phyloP scores from a whole-genome alignment of 2,113 vertebrate species.

The Sceloporus tristichus region DNA sequence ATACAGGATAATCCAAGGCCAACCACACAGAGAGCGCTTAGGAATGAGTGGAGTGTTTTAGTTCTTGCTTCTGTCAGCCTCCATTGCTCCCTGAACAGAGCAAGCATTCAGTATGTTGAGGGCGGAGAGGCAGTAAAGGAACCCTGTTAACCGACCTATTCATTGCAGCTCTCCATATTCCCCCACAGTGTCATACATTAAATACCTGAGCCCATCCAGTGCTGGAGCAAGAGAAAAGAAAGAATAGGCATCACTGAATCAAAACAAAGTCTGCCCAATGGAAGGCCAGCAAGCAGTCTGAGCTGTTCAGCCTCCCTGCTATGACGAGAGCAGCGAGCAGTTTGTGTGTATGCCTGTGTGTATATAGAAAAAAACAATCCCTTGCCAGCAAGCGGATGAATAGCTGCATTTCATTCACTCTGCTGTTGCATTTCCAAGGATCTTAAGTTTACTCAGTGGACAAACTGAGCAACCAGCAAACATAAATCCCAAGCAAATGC shows the following conservation, averaged over 20 bases:
- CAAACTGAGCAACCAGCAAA: background rate
- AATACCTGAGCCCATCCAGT: slow-evolving; percentile 10
- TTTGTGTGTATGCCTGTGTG: background rate
- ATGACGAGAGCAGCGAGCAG: background rate
- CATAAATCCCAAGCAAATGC: background rate
- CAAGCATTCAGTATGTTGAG: background rate
- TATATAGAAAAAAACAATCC: background rate
- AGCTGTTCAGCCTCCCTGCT: background rate
- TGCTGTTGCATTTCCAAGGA: slow-evolving; percentile 1
- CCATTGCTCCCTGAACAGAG: slow-evolving; percentile 22
- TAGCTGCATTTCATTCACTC: background rate
- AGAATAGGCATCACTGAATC: background rate
- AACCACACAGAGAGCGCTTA: background rate
- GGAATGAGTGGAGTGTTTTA: background rate
- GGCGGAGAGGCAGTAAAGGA: background rate
- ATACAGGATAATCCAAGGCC: slow-evolving; percentile 1
- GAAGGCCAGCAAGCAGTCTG: background rate
- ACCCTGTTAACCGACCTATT: background rate
- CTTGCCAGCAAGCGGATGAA: background rate
- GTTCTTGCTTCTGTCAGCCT: background rate
- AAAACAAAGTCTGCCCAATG: slow-evolving; percentile 8
- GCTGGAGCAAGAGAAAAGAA: background rate
- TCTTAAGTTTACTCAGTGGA: background rate
- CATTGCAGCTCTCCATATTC: slow-evolving; percentile 2
- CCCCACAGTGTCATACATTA: background rate